Percentiles rank a stretch among this genome's conserved stretches.
Evolutionary conservation across 2,797 vertebrate species (phyloP).

Genomic region (Clarias pachynema): DNA sequence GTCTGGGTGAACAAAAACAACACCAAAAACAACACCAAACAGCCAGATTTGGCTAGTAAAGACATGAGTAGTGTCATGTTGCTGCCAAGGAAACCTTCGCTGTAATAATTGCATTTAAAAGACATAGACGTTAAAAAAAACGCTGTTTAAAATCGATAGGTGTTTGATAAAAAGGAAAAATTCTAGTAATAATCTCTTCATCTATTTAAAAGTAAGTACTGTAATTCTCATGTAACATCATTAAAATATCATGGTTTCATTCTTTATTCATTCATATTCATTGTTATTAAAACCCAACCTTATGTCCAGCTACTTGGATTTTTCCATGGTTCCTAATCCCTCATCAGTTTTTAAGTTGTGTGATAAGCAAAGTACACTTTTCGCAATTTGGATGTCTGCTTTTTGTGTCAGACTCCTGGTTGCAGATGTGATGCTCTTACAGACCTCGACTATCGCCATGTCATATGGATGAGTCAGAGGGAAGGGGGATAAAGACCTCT

Average conservation of each 20-base stretch:
- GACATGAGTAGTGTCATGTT: conserved; percentile 1
- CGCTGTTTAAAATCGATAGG: neutral
- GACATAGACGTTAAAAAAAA: neutral
- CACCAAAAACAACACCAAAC: neutral
- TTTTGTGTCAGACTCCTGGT: conserved; percentile 24
- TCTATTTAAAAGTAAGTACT: neutral
- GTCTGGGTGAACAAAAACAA: conserved; percentile 2
- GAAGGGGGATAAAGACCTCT: neutral
- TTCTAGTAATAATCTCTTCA: conserved; percentile 4
- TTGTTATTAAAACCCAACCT: neutral
- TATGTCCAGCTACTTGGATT: neutral
- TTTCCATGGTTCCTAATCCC: neutral
- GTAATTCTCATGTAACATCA: neutral
- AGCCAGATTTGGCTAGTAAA: conserved; percentile 6
- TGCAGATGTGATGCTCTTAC: neutral
- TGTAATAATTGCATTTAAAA: conserved; percentile 25
- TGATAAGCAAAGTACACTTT: neutral
- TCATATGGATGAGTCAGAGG: neutral
- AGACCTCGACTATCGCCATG: conserved; percentile 24
- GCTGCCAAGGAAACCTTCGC: conserved; percentile 17
- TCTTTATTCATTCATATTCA: neutral
- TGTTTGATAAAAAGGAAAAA: neutral
- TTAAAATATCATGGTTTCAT: neutral
- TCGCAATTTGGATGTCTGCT: conserved; percentile 32
- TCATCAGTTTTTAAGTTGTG: neutral